Conservation (phyloP, 2,113 vertebrate genomes). For the Microcebus murinus region DNA sequence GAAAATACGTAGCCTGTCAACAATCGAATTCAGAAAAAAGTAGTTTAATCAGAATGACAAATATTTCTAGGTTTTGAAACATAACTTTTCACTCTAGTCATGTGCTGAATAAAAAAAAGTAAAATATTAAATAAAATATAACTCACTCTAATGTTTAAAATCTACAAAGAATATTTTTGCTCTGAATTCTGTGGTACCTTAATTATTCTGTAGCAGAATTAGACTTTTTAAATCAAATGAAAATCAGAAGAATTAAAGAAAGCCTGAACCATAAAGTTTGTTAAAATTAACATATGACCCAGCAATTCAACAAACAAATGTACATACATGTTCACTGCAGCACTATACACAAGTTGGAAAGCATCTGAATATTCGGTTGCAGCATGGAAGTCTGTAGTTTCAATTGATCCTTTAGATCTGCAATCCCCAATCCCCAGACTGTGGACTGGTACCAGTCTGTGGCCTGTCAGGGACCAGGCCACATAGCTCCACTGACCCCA, state of each 20-base stretch:
- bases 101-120: no score
- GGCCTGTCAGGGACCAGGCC: no score
- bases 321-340: background rate
- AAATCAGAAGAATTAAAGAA: slow-evolving; percentile 31
- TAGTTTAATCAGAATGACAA: slow-evolving; percentile 82
- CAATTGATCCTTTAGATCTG: no score
- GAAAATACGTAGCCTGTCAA: slow-evolving; percentile 81
- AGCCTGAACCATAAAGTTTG: background rate
- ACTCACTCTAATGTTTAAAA: slow-evolving; percentile 76
- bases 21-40: slow-evolving; percentile 76
- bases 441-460: no score
- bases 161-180: slow-evolving; percentile 70
- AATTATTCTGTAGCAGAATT: slow-evolving; percentile 10
- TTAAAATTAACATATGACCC: background rate
- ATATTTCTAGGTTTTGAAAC: slow-evolving; percentile 79
- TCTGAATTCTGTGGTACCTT: background rate
- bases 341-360: background rate
- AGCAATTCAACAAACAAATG: background rate
- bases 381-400: no score
- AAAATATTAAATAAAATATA: background rate
- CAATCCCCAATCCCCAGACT: no score
- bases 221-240: slow-evolving; percentile 35
- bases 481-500: no score
- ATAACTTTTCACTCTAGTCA: no score
- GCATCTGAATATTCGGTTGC: no score